A percentile compares a stretch with the other conserved stretches of the same genome.
Conservation (phyloP, 2,797 vertebrate species). For the Limnodromus scolopaceus region DNA sequence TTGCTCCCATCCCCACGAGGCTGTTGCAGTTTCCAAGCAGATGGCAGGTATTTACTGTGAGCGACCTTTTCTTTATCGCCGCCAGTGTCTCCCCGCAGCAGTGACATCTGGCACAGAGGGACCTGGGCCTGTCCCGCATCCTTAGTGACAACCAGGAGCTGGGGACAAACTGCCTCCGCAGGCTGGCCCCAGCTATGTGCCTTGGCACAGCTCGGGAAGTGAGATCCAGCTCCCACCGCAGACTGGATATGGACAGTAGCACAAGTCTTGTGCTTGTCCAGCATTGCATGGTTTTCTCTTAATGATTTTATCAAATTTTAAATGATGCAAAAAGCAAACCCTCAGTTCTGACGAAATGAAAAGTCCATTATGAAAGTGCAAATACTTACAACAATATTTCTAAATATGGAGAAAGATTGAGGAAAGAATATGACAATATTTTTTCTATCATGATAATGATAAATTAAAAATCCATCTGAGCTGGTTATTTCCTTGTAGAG, state of each 20-base stretch:
- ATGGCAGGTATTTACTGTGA: conserved; percentile 80
- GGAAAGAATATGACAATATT: background rate
- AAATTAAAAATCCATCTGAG: background rate
- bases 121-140: conserved; percentile 49
- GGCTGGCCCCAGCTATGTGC: background rate
- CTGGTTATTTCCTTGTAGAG: background rate
- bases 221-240: background rate
- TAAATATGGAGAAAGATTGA: background rate
- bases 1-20: conserved; percentile 64
- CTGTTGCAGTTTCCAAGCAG: conserved; percentile 77
- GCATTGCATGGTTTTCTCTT: background rate
- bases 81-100: conserved; percentile 58
- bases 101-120: conserved; percentile 75
- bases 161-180: conserved; percentile 18
- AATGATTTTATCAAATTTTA: background rate
- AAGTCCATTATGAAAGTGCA: background rate
- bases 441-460: background rate
- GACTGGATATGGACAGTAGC: background rate
- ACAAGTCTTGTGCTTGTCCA: background rate
- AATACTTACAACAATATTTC: background rate
- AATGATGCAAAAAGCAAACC: background rate
- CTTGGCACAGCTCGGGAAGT: background rate
- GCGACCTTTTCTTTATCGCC: conserved; percentile 71
- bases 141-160: conserved; percentile 49
- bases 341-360: background rate